These are phyloP conservation scores for Brachionus sp. DNA, from an alignment of 1,140 invertebrate species.

Conservation along the genomic window DNA sequence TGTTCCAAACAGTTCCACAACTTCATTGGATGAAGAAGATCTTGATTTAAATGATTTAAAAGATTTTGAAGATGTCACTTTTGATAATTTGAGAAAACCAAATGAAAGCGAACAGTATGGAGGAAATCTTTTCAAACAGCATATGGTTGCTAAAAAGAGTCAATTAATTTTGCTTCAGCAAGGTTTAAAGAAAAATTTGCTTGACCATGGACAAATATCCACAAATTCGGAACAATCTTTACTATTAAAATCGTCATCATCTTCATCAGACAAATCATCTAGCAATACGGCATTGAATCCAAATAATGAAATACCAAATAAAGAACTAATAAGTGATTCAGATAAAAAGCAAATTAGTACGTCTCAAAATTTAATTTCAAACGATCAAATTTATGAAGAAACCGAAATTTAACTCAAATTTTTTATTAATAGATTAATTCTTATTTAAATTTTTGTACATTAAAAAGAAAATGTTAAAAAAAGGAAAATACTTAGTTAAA, in stretches of 20 bases:
- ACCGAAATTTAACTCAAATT: not conserved
- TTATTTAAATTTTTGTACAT: not conserved
- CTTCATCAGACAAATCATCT: not conserved
- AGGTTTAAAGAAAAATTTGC: not conserved
- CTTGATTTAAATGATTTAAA: slow-evolving; percentile 42
- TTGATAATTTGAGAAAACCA: slow-evolving; percentile 41
- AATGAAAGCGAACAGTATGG: not conserved
- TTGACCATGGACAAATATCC: not conserved
- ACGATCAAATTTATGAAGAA: slow-evolving; percentile 27
- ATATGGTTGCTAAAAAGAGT: not conserved
- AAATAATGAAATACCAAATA: not conserved
- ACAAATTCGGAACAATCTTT: not conserved
- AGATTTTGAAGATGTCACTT: slow-evolving; percentile 41
- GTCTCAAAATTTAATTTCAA: not conserved
- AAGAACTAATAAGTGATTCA: not conserved
- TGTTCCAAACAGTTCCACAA: not conserved
- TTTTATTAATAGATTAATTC: not conserved
- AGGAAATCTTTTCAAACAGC: not conserved
- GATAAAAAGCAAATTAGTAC: not conserved
- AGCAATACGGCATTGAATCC: not conserved
- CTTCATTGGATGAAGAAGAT: slow-evolving; percentile 31
- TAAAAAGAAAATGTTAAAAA: not conserved
- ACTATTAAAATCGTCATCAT: not conserved
- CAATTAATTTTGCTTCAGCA: not conserved
- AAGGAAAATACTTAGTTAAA: not conserved